Percentiles rank a stretch among this genome's conserved stretches.
These are phyloP conservation scores for Beroe ovata DNA, from an alignment of 37 sponge, comb jelly and placozoan genomes.

Conservation along the genomic window DNA sequence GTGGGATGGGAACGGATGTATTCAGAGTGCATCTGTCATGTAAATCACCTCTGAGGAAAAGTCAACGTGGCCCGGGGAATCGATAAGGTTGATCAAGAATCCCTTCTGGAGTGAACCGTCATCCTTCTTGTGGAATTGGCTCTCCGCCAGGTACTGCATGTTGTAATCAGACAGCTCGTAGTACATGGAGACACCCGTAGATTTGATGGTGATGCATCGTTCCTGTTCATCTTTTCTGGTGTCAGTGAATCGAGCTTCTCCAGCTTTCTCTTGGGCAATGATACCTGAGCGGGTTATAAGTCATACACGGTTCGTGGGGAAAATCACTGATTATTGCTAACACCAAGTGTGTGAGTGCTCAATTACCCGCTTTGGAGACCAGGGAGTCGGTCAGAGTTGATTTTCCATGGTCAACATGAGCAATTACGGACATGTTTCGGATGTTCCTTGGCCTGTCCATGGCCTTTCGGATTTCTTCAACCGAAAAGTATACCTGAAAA, in stretches of 20 bases:
- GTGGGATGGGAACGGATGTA: too few species aligned
- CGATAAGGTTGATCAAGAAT: slow-evolving; percentile 78
- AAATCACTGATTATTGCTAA: too few species aligned
- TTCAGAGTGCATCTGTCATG: too few species aligned
- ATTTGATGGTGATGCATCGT: slow-evolving; percentile 99
- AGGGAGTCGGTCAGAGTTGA: slow-evolving; percentile 97
- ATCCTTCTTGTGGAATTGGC: slow-evolving; percentile 70
- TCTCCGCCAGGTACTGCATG: slow-evolving; percentile 71
- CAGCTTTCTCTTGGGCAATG: slow-evolving; percentile 90
- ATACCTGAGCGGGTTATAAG: too few species aligned
- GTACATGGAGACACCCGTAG: slow-evolving; percentile 94
- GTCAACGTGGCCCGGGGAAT: slow-evolving; percentile 70
- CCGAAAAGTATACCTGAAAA: slow-evolving; percentile 17
- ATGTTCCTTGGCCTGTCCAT: slow-evolving; percentile 99
- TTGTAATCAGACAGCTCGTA: slow-evolving; percentile 90
- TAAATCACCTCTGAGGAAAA: slow-evolving; percentile 40
- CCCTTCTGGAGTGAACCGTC: slow-evolving; percentile 78
- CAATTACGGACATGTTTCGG: slow-evolving; percentile 99
- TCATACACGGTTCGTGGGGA: not conserved
- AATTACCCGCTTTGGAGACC: slow-evolving; percentile 91
- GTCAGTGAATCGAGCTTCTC: slow-evolving; percentile 96
- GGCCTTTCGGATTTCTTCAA: slow-evolving; percentile 86
- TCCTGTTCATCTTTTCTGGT: slow-evolving; percentile 99
- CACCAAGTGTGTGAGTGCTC: too few species aligned
- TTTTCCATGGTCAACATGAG: slow-evolving; percentile 99